Evolutionary conservation across 2,797 vertebrate genomes (phyloP).

Genomic region (Sebastes steindachneri): DNA sequence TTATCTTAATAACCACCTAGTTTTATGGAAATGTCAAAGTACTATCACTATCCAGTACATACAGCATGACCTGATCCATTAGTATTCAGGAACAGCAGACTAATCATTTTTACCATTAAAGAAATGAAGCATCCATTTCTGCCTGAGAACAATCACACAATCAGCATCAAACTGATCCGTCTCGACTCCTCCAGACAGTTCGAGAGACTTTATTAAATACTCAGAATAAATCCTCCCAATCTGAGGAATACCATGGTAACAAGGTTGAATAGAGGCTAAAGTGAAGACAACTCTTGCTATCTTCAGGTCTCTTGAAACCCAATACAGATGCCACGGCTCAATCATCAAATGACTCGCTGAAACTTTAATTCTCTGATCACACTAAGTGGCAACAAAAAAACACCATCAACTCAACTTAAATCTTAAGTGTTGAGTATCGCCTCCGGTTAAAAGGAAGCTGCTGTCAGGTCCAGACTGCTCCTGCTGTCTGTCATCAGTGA

Average conservation of each 20-base stretch:
- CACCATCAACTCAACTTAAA: conserved; percentile 60
- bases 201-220: not conserved
- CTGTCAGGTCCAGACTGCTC: conserved; percentile 25
- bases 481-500: conserved; percentile 41
- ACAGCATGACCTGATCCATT: not conserved
- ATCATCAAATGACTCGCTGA: conserved; percentile 76
- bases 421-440: conserved; percentile 72
- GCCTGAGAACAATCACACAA: not conserved
- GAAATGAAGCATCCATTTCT: not conserved
- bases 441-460: conserved; percentile 68
- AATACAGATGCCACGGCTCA: conserved; percentile 53
- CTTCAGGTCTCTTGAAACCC: conserved; percentile 65
- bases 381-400: conserved; percentile 75
- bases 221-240: not conserved
- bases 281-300: conserved; percentile 21
- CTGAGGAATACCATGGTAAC: not conserved
- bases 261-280: not conserved
- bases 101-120: not conserved
- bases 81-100: not conserved
- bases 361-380: conserved; percentile 86
- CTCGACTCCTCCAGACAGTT: not conserved
- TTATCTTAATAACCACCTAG: not conserved
- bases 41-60: not conserved
- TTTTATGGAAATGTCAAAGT: not conserved
- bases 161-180: not conserved